These are phyloP conservation scores for Trissonchulus sp. DNA, from an alignment of 2,888 invertebrate genomes.

Conservation along the genomic window DNA sequence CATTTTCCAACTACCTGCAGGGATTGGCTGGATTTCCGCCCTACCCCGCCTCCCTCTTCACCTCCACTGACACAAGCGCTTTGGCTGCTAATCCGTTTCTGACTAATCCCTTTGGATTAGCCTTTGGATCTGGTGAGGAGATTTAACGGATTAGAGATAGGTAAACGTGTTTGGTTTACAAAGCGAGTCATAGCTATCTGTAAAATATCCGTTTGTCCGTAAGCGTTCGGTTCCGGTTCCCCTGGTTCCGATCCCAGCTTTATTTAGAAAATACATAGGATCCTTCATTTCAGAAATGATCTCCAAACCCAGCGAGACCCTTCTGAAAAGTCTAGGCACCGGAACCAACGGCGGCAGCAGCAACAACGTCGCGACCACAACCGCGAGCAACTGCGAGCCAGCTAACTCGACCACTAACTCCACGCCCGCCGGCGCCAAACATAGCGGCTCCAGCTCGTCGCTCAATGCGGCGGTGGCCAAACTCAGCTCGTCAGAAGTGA, in stretches of 20 bases:
- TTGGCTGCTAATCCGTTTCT: background rate
- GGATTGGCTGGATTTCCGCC: background rate
- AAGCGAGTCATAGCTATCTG: no score
- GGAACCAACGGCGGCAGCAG: no score
- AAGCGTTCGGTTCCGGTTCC: no score
- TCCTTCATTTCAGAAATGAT: background rate
- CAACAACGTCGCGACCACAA: no score
- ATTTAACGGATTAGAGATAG: no score
- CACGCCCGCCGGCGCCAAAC: background rate
- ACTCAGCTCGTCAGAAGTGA: background rate
- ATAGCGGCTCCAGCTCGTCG: background rate
- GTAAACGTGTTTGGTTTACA: no score
- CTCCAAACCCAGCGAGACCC: background rate
- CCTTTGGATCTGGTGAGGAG: background rate
- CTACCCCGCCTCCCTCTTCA: background rate
- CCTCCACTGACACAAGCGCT: background rate
- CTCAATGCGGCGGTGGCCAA: background rate
- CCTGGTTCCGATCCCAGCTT: no score
- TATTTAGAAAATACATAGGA: no score
- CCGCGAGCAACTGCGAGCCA: background rate
- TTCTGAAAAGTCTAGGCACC: background rate
- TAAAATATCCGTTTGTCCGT: no score
- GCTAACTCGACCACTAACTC: background rate
- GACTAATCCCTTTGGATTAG: background rate
- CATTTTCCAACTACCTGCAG: background rate